Evolutionary conservation across 2,113 vertebrate genomes (phyloP).

Genomic region (Callithrix jacchus): DNA sequence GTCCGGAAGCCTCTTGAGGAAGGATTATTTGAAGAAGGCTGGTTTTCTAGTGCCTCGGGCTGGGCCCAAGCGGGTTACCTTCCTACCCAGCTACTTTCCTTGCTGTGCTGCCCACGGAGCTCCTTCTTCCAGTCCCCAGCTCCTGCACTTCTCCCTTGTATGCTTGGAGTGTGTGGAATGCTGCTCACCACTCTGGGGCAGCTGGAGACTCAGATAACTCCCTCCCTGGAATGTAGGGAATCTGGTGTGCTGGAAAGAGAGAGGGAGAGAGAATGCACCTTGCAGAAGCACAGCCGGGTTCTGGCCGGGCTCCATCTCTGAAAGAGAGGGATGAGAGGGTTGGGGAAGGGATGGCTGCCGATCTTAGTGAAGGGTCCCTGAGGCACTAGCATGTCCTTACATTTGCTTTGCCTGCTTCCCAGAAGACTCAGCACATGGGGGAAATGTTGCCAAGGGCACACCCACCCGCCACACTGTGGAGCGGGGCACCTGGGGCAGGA

Average conservation of each 20-base stretch:
- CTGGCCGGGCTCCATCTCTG: neutral
- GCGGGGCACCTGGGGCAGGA: neutral
- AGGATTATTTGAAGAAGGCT: neutral
- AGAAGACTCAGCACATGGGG: neutral
- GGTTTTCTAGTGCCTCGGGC: neutral
- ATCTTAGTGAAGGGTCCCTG: neutral
- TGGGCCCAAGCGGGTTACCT: neutral
- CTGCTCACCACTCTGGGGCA: neutral
- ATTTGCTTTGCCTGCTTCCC: neutral
- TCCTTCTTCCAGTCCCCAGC: neutral
- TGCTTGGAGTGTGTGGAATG: constrained; percentile 2
- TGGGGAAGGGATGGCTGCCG: too few relatives aligned
- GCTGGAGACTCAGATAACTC: neutral
- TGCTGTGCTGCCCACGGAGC: neutral
- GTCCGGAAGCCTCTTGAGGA: accelerated
- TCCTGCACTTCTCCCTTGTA: neutral
- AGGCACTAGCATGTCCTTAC: too few relatives aligned
- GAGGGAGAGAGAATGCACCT: neutral
- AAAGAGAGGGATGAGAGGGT: neutral
- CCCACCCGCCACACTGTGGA: neutral
- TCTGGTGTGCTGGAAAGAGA: neutral
- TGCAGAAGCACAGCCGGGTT: neutral
- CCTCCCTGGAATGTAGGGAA: constrained; percentile 47
- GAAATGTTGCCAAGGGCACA: too few relatives aligned
- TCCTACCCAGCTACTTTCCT: neutral